phyloP scores from a whole-genome alignment of 1,140 invertebrate species.

The Xylocopa sonorina region DNA sequence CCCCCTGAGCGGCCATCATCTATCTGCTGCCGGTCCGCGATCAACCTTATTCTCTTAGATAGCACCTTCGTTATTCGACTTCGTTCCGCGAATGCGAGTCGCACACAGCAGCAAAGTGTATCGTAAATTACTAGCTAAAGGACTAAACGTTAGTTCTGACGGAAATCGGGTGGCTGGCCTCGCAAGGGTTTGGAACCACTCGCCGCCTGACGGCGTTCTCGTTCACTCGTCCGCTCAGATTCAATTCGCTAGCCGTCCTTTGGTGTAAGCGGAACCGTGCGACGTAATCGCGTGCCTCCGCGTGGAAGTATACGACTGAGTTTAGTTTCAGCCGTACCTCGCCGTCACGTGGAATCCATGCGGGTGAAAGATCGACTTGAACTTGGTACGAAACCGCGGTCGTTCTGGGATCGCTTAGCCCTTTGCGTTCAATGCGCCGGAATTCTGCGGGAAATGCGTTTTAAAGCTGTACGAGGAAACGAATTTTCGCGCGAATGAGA shows the following conservation, averaged over 20 bases:
- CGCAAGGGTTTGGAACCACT: conserved; percentile 25
- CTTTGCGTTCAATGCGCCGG: not conserved
- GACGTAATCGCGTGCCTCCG: conserved; percentile 13
- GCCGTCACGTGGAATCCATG: conserved; percentile 5
- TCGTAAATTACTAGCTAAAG: conserved; percentile 56
- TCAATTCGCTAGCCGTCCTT: conserved; percentile 28
- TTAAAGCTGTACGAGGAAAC: too few species aligned
- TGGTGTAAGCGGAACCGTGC: not conserved
- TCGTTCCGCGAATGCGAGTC: conserved; percentile 55
- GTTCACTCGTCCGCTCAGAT: not conserved
- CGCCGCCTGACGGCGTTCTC: too few species aligned
- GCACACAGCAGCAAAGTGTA: conserved; percentile 64
- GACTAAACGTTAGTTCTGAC: conserved; percentile 50
- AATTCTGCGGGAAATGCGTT: not conserved
- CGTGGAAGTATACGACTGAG: conserved; percentile 24
- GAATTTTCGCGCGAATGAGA: too few species aligned
- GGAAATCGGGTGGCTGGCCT: conserved; percentile 35
- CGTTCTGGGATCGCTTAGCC: not conserved
- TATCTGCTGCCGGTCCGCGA: conserved; percentile 61
- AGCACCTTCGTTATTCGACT: conserved; percentile 77
- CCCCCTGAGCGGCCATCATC: not conserved
- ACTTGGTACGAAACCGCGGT: conserved; percentile 39
- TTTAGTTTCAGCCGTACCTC: not conserved
- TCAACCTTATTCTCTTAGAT: conserved; percentile 68
- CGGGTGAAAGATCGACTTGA: conserved; percentile 20